These are phyloP conservation scores for Melanotaenia parkinsoni DNA, from an alignment of 2,797 vertebrate genomes.

Conservation along the genomic window DNA sequence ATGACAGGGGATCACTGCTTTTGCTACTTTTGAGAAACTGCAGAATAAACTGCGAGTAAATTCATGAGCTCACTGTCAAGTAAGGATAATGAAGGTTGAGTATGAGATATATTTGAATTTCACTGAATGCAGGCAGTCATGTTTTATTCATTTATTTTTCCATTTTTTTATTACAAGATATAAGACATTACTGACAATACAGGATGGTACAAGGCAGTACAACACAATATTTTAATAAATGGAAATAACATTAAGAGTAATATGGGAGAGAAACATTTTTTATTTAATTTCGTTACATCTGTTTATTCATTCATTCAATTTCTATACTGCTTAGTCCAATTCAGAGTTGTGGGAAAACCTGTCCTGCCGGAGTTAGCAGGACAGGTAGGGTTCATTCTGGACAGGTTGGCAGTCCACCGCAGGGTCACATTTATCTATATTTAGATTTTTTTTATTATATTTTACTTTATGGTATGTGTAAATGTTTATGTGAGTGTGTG, in stretches of 20 bases:
- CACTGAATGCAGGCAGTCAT: background rate
- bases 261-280: background rate
- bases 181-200: background rate
- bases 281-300: too few relatives aligned
- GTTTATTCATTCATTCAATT: too few relatives aligned
- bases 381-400: too few relatives aligned
- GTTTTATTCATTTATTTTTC: background rate
- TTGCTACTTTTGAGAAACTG: background rate
- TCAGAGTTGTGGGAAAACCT: too few relatives aligned
- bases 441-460: too few relatives aligned
- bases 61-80: background rate
- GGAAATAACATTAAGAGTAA: background rate
- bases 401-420: too few relatives aligned
- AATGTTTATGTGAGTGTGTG: too few relatives aligned
- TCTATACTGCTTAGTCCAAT: too few relatives aligned
- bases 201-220: background rate
- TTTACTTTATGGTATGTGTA: too few relatives aligned
- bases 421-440: too few relatives aligned
- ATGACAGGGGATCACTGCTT: constrained; percentile 2
- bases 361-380: too few relatives aligned
- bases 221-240: background rate
- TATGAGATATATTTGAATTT: background rate
- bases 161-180: background rate
- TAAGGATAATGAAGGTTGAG: background rate
- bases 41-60: background rate